Evolutionary conservation across 2,888 invertebrate genomes (phyloP).

Genomic region (Amphipoea oculea): DNA sequence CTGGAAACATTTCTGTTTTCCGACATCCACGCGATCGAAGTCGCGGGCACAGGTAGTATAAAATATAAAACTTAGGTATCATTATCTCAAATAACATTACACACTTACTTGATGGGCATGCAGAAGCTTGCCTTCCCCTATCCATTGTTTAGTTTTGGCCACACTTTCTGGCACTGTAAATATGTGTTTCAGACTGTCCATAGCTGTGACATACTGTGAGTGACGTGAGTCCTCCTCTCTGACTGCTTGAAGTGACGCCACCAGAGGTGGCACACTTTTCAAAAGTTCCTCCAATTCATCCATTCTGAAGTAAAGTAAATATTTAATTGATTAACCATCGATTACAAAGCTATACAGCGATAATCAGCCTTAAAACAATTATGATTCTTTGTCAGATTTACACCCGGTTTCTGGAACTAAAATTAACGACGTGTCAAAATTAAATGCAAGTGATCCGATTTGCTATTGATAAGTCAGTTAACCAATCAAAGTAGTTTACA

Average conservation of each 20-base stretch:
- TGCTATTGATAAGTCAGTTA: too few species aligned
- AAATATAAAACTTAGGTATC: background rate
- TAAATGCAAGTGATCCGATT: background rate
- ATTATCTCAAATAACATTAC: background rate
- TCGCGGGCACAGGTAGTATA: background rate
- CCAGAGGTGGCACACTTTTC: conserved; percentile 94
- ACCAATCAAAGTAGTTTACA: background rate
- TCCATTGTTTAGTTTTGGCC: conserved; percentile 97
- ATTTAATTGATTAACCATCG: background rate
- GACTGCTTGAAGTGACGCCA: conserved; percentile 95
- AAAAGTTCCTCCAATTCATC: conserved; percentile 94
- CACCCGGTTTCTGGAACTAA: background rate
- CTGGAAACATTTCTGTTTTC: background rate
- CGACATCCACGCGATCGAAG: background rate
- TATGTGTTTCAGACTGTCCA: conserved; percentile 99
- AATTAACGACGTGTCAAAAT: background rate
- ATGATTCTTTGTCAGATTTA: background rate
- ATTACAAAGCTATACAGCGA: background rate
- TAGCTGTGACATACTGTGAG: conserved; percentile 99
- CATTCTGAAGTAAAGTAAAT: conserved; percentile 88
- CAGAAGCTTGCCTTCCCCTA: conserved; percentile 98
- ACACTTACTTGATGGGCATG: conserved; percentile 95
- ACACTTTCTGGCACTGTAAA: conserved; percentile 99
- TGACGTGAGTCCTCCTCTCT: conserved; percentile 98
- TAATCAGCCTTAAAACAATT: background rate